Evolutionary conservation across 2,888 invertebrate species (phyloP).

Genomic region (Hoplodrina ambigua): DNA sequence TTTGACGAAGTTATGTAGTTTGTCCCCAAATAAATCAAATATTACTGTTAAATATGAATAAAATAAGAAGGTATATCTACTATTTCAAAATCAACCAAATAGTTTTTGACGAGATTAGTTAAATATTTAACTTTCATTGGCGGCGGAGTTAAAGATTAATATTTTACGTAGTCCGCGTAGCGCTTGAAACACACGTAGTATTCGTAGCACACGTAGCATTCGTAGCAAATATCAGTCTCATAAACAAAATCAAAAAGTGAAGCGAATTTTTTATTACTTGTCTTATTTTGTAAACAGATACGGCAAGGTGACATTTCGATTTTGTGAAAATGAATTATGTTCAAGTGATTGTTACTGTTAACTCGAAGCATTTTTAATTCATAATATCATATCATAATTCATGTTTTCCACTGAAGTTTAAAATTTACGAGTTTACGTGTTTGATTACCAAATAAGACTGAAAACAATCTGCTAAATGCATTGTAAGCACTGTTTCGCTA

Average conservation of each 20-base stretch:
- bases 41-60: background rate
- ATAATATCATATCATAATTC: too few species aligned
- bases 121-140: conserved; percentile 42
- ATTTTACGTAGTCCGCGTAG: conserved; percentile 29
- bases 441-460: too few species aligned
- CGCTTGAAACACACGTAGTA: conserved; percentile 12
- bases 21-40: background rate
- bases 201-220: conserved; percentile 17
- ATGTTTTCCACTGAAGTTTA: too few species aligned
- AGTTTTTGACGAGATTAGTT: conserved; percentile 13
- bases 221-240: conserved; percentile 13
- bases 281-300: background rate
- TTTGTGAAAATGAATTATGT: too few species aligned
- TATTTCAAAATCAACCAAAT: conserved; percentile 26
- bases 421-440: too few species aligned
- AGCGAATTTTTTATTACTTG: background rate
- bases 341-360: too few species aligned
- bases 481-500: background rate
- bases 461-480: background rate
- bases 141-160: conserved; percentile 20
- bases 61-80: background rate
- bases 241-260: background rate
- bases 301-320: too few species aligned
- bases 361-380: background rate
- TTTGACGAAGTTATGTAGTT: background rate